Evolutionary conservation across 2,888 invertebrate species (phyloP), one percentile per base, ranked within the genome.

Genomic region (Dynastes grantii): DNA sequence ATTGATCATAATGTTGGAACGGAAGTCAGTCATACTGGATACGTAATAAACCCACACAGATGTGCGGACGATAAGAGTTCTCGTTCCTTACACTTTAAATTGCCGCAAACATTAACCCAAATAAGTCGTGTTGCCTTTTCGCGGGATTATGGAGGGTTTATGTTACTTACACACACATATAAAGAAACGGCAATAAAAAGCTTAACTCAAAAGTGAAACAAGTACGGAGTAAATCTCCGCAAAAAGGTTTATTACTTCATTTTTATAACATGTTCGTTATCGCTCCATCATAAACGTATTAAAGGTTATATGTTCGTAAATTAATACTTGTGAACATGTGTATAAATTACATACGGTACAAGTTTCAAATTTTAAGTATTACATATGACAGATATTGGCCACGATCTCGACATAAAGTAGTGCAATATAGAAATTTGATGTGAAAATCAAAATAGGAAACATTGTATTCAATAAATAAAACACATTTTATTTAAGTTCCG

Each of bases 1-100:
- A 63, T 63, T 63, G 63, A 63, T 32, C 63, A 63, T 63, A 63
- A 63, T 63, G 63, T 63, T 63, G 63, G 32, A 63, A 63, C 63
- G 63, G 63, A 63, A 63, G 63, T 63, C 63, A 63, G 27, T 63
- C 32, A 29, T 63, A 63, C 29, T n/a, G 29, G 4, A 32, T 29
- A 29, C 29, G 13, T 29, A 27, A 29, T 63, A 32, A 32, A 29
- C 27, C 32, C 29, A n/a, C 45, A 29, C 63, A 63, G 63, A 63
- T 63, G 32, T 63, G 29, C 63, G 27, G 63, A 63, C 63, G 63
- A 32, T 22, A 32, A 9, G 63, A 29, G 11, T 16, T 53, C 53
- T 58, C 22, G n/a, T 22, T 63, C 63, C 63, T 63, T 63, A 32
- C 27, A 63, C 27, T 32, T 63, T 32, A 63, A 63, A 63, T 32